Evolutionary conservation across 2,797 vertebrate genomes (phyloP), one percentile per base, ranked within the genome.

Genomic region (Sitta carolinensis): DNA sequence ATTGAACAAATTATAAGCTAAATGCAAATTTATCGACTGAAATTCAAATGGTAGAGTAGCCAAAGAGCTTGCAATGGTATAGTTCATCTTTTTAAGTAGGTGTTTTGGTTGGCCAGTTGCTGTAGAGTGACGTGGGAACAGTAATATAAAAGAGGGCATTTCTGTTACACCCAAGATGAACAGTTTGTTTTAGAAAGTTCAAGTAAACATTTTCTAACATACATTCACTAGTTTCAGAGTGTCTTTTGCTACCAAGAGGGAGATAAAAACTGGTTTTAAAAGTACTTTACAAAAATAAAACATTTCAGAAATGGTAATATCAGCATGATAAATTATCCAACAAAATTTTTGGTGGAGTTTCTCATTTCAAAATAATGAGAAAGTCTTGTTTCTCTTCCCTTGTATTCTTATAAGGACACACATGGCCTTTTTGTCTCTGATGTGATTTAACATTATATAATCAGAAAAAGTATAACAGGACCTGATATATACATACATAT

Each of bases 1-100:
- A 97, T 97, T 98, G 98, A 98, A 98, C 97, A 98, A 98, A 98
- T 98, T 97, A 98, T 97, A 98, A 97, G 96, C 96, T 97, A 97
- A 98, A 98, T 98, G 96, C 97, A 98, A 98, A 98, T 98, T 98
- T 98, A 98, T 98, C 87, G 1, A 98, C 97, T 98, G 96, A 97
- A 98, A 96, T 96, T 94, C 96, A 97, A 97, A 97, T 95, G 97
- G 95, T 90, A 92, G 95, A 91, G 80, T 96, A 97, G 96, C 97
- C 97, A 97, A 97, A 91, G 94, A 96, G 93, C 58, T 93, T 95
- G 94, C 72, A 85, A 75, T 91, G 93, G 93, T 94, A 93, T 95
- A 95, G 96, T 79, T 88, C 93, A 96, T 98, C 95, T 90, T 96
- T 94, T 74, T 94, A 95, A 98, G 97, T 96, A 97, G 94, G 97